Evolutionary conservation across 2,888 invertebrate genomes (phyloP).

Genomic region (Capitulum mitella): DNA sequence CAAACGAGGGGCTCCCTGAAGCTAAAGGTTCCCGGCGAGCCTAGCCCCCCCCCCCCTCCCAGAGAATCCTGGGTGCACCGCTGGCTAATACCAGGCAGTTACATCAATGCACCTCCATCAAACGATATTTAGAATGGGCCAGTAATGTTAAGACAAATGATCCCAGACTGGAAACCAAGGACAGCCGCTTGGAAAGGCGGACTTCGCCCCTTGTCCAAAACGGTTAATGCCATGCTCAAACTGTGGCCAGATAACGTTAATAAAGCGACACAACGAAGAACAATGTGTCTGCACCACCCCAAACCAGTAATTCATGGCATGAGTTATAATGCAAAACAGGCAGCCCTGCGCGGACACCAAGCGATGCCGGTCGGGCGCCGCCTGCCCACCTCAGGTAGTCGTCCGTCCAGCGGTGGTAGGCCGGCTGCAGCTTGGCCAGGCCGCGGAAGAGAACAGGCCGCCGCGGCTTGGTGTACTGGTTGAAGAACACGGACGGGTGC

Average conservation of each 20-base stretch:
- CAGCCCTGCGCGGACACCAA: no score
- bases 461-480: not conserved
- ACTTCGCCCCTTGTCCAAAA: no score
- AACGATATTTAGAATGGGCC: no score
- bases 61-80: not conserved
- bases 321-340: no score
- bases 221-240: not conserved
- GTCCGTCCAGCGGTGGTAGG: not conserved
- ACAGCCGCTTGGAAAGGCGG: no score
- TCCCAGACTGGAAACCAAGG: no score
- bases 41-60: no score
- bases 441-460: not conserved
- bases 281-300: not conserved
- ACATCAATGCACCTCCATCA: no score
- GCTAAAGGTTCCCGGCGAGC: no score
- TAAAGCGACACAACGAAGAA: not conserved
- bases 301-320: not conserved
- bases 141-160: no score
- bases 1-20: no score
- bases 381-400: not conserved
- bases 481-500: not conserved
- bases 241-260: not conserved
- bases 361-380: no score
- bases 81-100: not conserved
- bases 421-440: not conserved